A percentile compares a stretch with the other conserved stretches of the same genome.
These are phyloP conservation scores for Caenorhabditis panamensis DNA, from an alignment of 2,888 invertebrate species.

Conservation along the genomic window DNA sequence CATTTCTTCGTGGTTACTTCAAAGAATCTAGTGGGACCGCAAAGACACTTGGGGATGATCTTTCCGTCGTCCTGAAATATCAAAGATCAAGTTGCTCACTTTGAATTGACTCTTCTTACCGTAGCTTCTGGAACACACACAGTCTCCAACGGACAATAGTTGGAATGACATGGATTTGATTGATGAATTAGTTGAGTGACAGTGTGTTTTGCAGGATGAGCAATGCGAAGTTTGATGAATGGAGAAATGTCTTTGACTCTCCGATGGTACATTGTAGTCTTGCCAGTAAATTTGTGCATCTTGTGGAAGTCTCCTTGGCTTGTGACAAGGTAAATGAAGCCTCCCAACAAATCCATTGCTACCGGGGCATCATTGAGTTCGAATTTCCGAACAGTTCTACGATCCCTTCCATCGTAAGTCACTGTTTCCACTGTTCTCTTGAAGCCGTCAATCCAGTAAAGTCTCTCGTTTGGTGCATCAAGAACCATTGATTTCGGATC, in stretches of 20 bases:
- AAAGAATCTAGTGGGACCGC: slow-evolving; percentile 40
- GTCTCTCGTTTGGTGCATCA: slow-evolving; percentile 39
- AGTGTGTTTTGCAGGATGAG: slow-evolving; percentile 48
- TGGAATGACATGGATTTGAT: slow-evolving; percentile 36
- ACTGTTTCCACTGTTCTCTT: slow-evolving; percentile 42
- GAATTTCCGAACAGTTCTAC: slow-evolving; percentile 49
- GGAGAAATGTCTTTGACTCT: slow-evolving; percentile 34
- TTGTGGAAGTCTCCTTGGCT: slow-evolving; percentile 22
- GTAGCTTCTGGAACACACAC: slow-evolving; percentile 37
- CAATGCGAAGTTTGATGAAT: slow-evolving; percentile 28
- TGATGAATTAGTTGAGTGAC: slow-evolving; percentile 32
- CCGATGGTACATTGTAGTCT: slow-evolving; percentile 14
- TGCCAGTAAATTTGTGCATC: slow-evolving; percentile 59
- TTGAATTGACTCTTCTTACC: slow-evolving; percentile 1
- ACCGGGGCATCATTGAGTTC: slow-evolving; percentile 39
- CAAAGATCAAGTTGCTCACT: neutral
- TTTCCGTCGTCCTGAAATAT: slow-evolving; percentile 26
- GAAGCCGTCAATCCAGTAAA: slow-evolving; percentile 41
- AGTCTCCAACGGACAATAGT: slow-evolving; percentile 33
- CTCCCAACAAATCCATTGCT: slow-evolving; percentile 47
- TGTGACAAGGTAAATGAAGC: slow-evolving; percentile 42
- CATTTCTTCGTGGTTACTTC: slow-evolving; percentile 50
- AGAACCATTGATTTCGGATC: slow-evolving; percentile 31
- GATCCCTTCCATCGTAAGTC: slow-evolving; percentile 33
- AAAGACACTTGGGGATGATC: slow-evolving; percentile 36